Base-by-base conservation (phyloP, 1,140 invertebrate genomes). In the Drosophila aff. region DNA sequence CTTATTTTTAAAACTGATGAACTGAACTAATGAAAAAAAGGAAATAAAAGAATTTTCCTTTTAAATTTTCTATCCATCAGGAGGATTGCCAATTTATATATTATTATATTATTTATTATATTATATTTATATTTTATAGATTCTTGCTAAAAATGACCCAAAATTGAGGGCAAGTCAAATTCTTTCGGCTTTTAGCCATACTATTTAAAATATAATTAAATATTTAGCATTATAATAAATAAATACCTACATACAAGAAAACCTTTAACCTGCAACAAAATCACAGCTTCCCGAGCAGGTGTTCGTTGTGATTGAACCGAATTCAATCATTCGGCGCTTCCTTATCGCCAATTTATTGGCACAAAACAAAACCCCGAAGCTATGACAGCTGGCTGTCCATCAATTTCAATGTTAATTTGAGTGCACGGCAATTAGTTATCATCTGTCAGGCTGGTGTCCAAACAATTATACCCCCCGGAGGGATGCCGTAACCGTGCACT, bases 401-500 rank as follows among this genome's bases (percentile, higher is more conserved):
- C 66, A 79, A 72, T 74, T 76, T 89, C 84, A 81, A 79, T 79
- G 75, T 78, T 73, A 83, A 89, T 84, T 84, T 52, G 81, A 90
- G 77, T 84, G 84, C 73, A 72, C 47, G 47, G 85, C 81, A 89
- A 89, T 89, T 84, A 89, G 63, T 89, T 89, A 89, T 78, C 84
- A 87, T 84, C 84, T 89, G 84, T 87, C 83, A 89, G 62, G 62
- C 77, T 76, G 72, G 69, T 89, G 84, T 89, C 84, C 73, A 84
- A 89, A 89, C 84, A 89, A 89, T 89, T 80, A 87, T 59, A 23
- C 18, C 18, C 44, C 61, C 40, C 55, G 41, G 65, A 69, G 63
- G 75, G 65, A 69, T 63, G 75, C 76, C 44, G 31, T 63, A 79
- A 78, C 52, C 55, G 43, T 40, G 52, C 65, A 52, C 33, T 38